Percentiles rank a stretch among this genome's conserved stretches.
Conservation (phyloP, 1,140 invertebrate species). For the Nasonia giraulti region DNA sequence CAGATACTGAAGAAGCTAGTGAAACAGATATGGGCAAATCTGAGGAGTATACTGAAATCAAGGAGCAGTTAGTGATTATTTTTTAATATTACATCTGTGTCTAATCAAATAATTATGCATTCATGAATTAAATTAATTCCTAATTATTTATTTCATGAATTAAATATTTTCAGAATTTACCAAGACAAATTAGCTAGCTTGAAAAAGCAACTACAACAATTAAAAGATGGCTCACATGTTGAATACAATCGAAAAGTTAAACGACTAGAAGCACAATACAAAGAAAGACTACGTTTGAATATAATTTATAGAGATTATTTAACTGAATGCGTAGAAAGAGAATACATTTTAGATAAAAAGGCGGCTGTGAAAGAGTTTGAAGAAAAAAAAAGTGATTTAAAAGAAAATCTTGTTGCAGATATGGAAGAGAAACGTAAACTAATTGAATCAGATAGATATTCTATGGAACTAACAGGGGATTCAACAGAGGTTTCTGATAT, state of each 20-base stretch:
- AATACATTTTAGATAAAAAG: conserved; percentile 91
- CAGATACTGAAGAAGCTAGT: conserved; percentile 93
- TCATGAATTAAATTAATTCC: conserved; percentile 36
- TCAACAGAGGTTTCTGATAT: conserved; percentile 82
- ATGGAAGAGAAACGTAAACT: conserved; percentile 94
- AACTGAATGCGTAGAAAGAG: conserved; percentile 89
- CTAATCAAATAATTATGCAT: not conserved
- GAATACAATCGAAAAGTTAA: conserved; percentile 90
- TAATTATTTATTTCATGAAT: no score
- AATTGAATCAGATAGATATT: conserved; percentile 90
- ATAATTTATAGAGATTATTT: conserved; percentile 89
- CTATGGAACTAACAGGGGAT: conserved; percentile 91
- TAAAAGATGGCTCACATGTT: conserved; percentile 89
- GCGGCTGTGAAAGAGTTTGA: conserved; percentile 93
- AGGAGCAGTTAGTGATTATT: conserved; percentile 86
- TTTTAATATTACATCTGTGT: conserved; percentile 5
- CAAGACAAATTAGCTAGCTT: conserved; percentile 93
- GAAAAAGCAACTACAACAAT: conserved; percentile 91
- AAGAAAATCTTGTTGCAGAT: conserved; percentile 91
- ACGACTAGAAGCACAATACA: conserved; percentile 87
- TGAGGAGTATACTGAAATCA: conserved; percentile 89
- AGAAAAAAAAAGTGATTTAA: conserved; percentile 94
- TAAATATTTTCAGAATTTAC: conserved; percentile 86
- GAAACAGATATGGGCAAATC: conserved; percentile 89
- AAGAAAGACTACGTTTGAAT: conserved; percentile 83